These are phyloP conservation scores for Euura lappo DNA, from an alignment of 1,140 invertebrate genomes.

Conservation along the genomic window DNA sequence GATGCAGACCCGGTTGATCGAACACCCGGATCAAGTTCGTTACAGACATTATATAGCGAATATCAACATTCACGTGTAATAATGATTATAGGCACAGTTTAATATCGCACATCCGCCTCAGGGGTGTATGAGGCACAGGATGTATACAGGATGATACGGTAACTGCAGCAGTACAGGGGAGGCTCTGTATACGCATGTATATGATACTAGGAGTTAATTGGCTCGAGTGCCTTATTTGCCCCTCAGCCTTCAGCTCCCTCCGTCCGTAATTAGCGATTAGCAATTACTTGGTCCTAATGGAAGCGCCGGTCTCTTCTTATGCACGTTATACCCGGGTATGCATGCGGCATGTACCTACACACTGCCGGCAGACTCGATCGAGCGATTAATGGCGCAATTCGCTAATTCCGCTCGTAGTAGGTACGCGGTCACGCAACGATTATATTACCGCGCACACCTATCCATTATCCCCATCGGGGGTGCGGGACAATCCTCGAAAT, in stretches of 20 bases:
- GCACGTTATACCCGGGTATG: not conserved
- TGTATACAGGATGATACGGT: no score
- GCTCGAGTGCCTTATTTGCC: not conserved
- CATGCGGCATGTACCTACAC: not conserved
- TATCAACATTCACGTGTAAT: not conserved
- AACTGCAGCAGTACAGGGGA: not conserved
- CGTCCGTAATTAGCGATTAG: conserved; percentile 4
- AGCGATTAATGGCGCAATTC: conserved; percentile 5
- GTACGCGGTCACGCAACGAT: not conserved
- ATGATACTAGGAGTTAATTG: not conserved
- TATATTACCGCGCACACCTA: not conserved
- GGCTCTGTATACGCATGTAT: not conserved
- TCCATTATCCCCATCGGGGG: no score
- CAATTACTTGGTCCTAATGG: not conserved
- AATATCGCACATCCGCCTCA: not conserved
- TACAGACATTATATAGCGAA: no score
- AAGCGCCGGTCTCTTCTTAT: not conserved
- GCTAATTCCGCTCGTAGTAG: not conserved
- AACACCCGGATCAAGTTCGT: no score
- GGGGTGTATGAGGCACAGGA: not conserved
- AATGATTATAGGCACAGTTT: not conserved
- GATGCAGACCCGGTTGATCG: no score
- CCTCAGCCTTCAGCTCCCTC: not conserved
- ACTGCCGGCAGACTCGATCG: not conserved
- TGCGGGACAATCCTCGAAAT: no score